Percentiles rank a stretch among this genome's conserved stretches.
These are phyloP conservation scores for Anomalospiza imberbis DNA, from an alignment of 2,797 vertebrate species.

Conservation along the genomic window DNA sequence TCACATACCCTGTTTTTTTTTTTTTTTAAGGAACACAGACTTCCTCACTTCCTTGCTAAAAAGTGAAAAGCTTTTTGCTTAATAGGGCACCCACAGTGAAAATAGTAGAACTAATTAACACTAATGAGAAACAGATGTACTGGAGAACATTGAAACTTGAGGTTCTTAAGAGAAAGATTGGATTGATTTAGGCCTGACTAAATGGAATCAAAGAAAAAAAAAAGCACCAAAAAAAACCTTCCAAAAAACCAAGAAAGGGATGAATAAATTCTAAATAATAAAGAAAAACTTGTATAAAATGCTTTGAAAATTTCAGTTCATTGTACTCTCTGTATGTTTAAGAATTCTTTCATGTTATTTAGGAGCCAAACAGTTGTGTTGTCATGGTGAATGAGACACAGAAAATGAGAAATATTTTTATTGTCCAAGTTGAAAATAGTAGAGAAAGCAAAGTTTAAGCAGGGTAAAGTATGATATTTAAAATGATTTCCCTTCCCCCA, in stretches of 20 bases:
- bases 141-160: background rate
- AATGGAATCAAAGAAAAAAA: background rate
- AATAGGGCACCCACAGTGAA: slow-evolving; percentile 19
- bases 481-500: background rate
- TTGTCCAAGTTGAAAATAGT: background rate
- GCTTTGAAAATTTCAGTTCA: background rate
- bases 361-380: background rate
- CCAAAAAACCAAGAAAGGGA: background rate
- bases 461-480: background rate
- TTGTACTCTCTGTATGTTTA: background rate
- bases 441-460: background rate
- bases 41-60: background rate
- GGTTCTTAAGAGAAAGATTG: slow-evolving; percentile 9
- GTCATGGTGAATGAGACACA: background rate
- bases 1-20: background rate
- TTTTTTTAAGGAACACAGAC: background rate
- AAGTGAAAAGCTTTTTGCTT: slow-evolving; percentile 44
- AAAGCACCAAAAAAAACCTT: background rate
- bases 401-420: background rate
- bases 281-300: background rate
- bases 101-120: slow-evolving; percentile 23
- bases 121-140: slow-evolving; percentile 42
- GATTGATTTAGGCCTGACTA: slow-evolving; percentile 3
- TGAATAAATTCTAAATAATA: background rate
- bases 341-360: background rate